Conservation (phyloP, 2,113 vertebrate genomes). For the Globicephala melas region DNA sequence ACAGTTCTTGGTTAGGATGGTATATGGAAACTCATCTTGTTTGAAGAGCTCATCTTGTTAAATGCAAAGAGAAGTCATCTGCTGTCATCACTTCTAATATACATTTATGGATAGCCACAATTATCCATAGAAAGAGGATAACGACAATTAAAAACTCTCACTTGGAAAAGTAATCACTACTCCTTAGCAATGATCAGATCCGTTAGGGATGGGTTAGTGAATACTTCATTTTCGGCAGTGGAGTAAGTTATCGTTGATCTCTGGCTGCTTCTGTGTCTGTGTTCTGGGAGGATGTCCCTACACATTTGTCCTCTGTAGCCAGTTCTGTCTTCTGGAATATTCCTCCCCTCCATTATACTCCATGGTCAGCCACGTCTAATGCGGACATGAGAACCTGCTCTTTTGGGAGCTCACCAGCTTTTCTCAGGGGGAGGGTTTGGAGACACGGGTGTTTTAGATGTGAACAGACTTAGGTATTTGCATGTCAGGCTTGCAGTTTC, state of each 20-base stretch:
- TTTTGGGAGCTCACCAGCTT: neutral
- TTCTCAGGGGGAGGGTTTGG: neutral
- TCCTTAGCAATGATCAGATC: neutral
- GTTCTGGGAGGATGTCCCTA: no score
- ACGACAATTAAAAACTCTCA: neutral
- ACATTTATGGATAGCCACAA: neutral
- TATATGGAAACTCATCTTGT: neutral
- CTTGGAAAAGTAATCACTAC: neutral
- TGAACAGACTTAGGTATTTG: neutral
- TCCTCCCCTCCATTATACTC: accelerated
- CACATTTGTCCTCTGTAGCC: neutral
- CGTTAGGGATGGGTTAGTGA: neutral
- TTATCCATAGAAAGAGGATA: neutral
- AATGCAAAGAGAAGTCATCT: neutral
- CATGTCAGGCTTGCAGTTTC: accelerated
- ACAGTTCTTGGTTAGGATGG: neutral
- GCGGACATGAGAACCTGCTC: neutral
- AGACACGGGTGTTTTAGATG: neutral
- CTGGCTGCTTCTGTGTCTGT: neutral
- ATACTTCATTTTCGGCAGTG: neutral
- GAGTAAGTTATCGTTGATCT: neutral
- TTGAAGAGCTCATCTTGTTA: neutral
- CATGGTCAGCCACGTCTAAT: no score
- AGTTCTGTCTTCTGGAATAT: neutral
- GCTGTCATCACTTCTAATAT: neutral